Evolutionary conservation across 2,797 vertebrate genomes (phyloP).

Genomic region (Gadopsis marmoratus): DNA sequence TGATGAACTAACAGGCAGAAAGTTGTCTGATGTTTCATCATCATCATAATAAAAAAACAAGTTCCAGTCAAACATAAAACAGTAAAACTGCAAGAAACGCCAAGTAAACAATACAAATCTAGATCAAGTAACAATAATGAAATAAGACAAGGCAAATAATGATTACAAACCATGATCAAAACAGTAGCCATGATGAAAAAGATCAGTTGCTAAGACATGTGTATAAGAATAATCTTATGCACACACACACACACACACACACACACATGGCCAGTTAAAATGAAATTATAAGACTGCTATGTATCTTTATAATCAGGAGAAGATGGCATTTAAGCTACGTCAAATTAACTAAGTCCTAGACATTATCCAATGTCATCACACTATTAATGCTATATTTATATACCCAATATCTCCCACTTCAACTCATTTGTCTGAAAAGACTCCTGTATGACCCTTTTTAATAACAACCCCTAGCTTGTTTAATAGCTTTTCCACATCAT

Average conservation of each 20-base stretch:
- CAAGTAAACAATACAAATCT: too few relatives aligned
- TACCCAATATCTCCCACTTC: background rate
- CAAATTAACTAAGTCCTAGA: background rate
- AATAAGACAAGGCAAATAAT: background rate
- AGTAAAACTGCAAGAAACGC: too few relatives aligned
- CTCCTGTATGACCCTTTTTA: background rate
- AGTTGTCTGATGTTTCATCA: background rate
- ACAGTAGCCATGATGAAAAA: background rate
- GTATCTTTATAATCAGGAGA: background rate
- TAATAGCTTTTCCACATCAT: conserved; percentile 40
- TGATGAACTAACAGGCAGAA: background rate
- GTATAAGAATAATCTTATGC: background rate
- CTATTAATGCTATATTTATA: conserved; percentile 5
- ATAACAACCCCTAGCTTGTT: background rate
- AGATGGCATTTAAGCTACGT: background rate
- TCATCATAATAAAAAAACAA: background rate
- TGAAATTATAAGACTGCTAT: background rate
- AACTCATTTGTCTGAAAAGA: background rate
- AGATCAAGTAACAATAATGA: too few relatives aligned
- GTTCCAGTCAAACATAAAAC: background rate
- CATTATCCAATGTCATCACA: background rate
- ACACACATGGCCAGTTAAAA: too few relatives aligned
- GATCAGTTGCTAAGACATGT: background rate
- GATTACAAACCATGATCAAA: too few relatives aligned
- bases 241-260: background rate